Base-by-base conservation (phyloP, 2,113 vertebrate species). In the Hippocampus guttulatus region DNA sequence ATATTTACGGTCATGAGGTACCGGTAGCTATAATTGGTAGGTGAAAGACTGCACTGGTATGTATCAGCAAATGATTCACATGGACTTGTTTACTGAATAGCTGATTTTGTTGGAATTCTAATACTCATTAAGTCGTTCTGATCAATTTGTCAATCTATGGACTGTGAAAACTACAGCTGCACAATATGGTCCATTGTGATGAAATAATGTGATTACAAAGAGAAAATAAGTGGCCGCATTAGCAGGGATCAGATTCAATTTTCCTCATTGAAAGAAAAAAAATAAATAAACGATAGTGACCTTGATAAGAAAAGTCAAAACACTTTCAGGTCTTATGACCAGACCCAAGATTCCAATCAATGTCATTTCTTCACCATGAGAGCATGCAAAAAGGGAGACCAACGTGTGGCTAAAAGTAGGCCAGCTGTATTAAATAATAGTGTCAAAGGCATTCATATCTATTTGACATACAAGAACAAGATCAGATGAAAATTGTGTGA, bases 251-350 rank as follows among this genome's bases (percentile, higher is more conserved):
- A 9, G n/a, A 60, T 70, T 20, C 9, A 4, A 72, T 70, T 61
- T 2, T 54, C 23, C 51, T 57, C 23, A 68, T n/a, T 64, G 18
- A 43, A 64, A 1, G 15, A 60, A 5, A 30, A 58, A 9, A 38
- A 38, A 38, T 38, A 2, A 41, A 64, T 43, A 18, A 57, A 65
- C 72, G 16, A 82, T 74, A 58, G 71, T 15, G 11, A 62, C 38
- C 25, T 58, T 76, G 69, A 70, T 55, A 38, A 41, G 49, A 68
- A 16, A 41, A 0, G 5, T 3, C 64, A 68, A 33, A 76, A 55
- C 18, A 10, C 60, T 63, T 41, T 41, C 18, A 27, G 49, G 57
- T 80, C 86, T 81, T 67, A 76, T 85, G 86, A 87, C 76, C 68
- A 47, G 41, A 72, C 81, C 82, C 78, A 80, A 69, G 75, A 76